Evolutionary conservation across 2,797 vertebrate genomes (phyloP).

Genomic region (Rhabdomys pumilio): DNA sequence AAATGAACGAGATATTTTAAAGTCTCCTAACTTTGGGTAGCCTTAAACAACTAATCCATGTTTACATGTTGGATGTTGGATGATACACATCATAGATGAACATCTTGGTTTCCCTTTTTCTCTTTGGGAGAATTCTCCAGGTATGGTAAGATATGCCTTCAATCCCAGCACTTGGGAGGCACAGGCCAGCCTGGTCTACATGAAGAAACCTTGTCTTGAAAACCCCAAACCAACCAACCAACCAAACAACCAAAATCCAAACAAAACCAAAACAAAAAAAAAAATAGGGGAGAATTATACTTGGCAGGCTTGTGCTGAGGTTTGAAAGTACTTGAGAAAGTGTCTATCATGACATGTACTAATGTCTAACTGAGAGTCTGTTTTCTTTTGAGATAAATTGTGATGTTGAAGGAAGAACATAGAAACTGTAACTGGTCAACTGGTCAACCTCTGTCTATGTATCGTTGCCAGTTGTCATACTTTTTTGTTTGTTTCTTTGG

Average conservation of each 20-base stretch:
- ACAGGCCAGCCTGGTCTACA: neutral
- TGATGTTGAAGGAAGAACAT: conserved; percentile 8
- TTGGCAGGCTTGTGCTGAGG: neutral
- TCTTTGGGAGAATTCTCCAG: neutral
- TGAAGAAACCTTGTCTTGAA: neutral
- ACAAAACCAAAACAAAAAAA: neutral
- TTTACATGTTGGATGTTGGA: neutral
- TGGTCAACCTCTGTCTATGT: neutral
- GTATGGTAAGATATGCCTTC: neutral
- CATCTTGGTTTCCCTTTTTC: neutral
- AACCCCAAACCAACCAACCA: neutral
- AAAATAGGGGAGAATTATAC: neutral
- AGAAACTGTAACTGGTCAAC: neutral
- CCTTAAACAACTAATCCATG: neutral
- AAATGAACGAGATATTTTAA: conserved; percentile 40
- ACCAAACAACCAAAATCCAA: neutral
- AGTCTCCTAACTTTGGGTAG: neutral
- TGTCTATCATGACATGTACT: neutral
- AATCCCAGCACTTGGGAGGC: neutral
- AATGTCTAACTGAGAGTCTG: neutral
- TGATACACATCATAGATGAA: neutral
- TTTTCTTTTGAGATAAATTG: neutral
- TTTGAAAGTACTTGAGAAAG: neutral
- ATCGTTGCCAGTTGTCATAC: neutral
- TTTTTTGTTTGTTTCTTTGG: neutral